A percentile compares a stretch with the other conserved stretches of the same genome.
Evolutionary conservation across 2,797 vertebrate species (phyloP).

Genomic region (Chrosomus eos): DNA sequence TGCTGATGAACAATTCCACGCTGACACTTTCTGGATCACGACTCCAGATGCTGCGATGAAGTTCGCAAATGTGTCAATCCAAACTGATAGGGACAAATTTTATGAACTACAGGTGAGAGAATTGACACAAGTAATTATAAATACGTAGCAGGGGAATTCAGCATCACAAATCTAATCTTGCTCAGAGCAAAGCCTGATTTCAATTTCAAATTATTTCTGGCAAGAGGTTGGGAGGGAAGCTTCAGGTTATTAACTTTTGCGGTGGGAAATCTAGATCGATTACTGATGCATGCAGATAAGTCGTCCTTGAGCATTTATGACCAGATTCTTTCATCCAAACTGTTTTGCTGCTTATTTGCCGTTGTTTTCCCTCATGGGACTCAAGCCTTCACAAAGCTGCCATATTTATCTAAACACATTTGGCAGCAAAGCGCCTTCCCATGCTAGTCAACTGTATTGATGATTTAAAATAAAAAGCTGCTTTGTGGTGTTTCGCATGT

Average conservation of each 20-base stretch:
- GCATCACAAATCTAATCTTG: conserved; percentile 59
- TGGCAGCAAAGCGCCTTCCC: conserved; percentile 26
- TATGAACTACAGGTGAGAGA: conserved; percentile 62
- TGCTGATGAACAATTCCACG: background rate
- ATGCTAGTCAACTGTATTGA: conserved; percentile 37
- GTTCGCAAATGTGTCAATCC: background rate
- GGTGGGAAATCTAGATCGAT: conserved; percentile 53
- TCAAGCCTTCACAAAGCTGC: conserved; percentile 12
- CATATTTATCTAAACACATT: conserved; percentile 34
- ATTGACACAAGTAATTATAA: conserved; percentile 60
- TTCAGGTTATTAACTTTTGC: conserved; percentile 56
- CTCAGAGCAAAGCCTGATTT: conserved; percentile 61
- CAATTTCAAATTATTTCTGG: conserved; percentile 64
- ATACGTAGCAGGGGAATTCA: conserved; percentile 39
- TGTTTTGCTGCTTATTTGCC: conserved; percentile 36
- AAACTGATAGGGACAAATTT: background rate
- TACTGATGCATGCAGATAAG: conserved; percentile 57
- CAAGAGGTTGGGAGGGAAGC: conserved; percentile 60
- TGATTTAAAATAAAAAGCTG: conserved; percentile 17
- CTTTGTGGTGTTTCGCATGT: conserved; percentile 37
- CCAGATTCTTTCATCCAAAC: conserved; percentile 59
- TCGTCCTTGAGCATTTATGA: conserved; percentile 36
- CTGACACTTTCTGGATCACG: background rate
- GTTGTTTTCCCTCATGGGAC: conserved; percentile 44
- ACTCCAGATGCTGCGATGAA: background rate